These are phyloP conservation scores for Ischnura elegans DNA, from an alignment of 2,888 invertebrate genomes.

Conservation along the genomic window DNA sequence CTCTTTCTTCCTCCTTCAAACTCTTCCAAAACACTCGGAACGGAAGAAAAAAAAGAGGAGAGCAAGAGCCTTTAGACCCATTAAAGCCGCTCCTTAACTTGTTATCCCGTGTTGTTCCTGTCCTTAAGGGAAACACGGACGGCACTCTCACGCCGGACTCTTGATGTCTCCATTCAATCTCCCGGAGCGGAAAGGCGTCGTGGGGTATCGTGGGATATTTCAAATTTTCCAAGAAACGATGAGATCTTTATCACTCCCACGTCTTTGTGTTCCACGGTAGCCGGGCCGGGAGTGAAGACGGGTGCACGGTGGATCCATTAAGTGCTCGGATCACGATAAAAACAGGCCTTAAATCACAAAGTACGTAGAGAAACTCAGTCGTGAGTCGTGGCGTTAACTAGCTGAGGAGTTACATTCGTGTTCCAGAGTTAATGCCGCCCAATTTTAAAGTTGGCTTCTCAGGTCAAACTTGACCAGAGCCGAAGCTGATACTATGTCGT, in stretches of 20 bases:
- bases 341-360: not conserved
- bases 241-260: slow-evolving; percentile 9
- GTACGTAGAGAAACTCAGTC: not conserved
- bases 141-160: slow-evolving; percentile 38
- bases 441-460: not conserved
- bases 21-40: not conserved
- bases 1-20: not conserved
- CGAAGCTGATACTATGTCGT: not conserved
- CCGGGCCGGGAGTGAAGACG: not conserved
- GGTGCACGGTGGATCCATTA: not conserved
- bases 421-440: not conserved
- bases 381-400: not conserved
- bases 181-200: not conserved
- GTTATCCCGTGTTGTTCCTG: slow-evolving; percentile 50
- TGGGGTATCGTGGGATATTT: not conserved
- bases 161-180: slow-evolving; percentile 56
- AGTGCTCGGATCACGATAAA: not conserved
- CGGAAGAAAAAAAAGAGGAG: not conserved
- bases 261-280: slow-evolving; percentile 42
- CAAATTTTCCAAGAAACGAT: not conserved
- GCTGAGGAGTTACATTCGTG: not conserved
- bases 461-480: not conserved
- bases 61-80: slow-evolving; percentile 15
- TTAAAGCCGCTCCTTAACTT: slow-evolving; percentile 50
- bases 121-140: slow-evolving; percentile 32